Percentiles rank a stretch among this genome's conserved stretches.
Conservation (phyloP, 2,888 invertebrate genomes). For the Drosophila kanekoi region DNA sequence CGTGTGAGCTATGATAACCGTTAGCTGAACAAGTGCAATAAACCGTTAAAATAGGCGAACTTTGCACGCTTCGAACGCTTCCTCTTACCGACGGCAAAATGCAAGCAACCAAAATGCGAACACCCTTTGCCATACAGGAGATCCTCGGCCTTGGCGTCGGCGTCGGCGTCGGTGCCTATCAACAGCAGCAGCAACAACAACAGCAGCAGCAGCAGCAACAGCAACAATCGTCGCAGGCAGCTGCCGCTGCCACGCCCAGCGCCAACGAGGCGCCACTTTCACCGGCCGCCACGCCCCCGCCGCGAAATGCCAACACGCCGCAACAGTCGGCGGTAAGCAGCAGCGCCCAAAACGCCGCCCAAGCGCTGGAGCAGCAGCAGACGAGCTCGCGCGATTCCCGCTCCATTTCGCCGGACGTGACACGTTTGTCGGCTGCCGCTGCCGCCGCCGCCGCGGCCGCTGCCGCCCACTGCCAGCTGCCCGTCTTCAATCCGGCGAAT, state of each 20-base stretch:
- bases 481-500: conserved; percentile 85
- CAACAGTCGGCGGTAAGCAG: conserved; percentile 55
- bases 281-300: conserved; percentile 68
- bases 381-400: conserved; percentile 71
- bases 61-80: conserved; percentile 5
- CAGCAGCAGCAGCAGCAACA: conserved; percentile 57
- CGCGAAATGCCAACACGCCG: conserved; percentile 65
- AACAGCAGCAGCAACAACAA: conserved; percentile 66
- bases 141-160: conserved; percentile 83
- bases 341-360: conserved; percentile 36
- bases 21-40: conserved; percentile 57
- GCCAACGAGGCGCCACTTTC: conserved; percentile 70
- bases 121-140: conserved; percentile 85
- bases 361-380: conserved; percentile 15
- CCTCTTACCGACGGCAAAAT: conserved; percentile 69
- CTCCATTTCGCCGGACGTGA: conserved; percentile 83
- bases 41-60: conserved; percentile 34
- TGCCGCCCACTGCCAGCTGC: conserved; percentile 84
- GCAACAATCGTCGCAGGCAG: conserved; percentile 49
- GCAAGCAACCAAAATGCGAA: conserved; percentile 85
- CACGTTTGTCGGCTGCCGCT: conserved; percentile 82
- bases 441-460: conserved; percentile 84
- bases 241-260: conserved; percentile 75
- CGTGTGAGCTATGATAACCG: conserved; percentile 43
- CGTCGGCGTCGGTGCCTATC: conserved; percentile 78